These are phyloP conservation scores for Platyrinchus mystaceus DNA, from an alignment of 2,797 vertebrate genomes.

Conservation along the genomic window DNA sequence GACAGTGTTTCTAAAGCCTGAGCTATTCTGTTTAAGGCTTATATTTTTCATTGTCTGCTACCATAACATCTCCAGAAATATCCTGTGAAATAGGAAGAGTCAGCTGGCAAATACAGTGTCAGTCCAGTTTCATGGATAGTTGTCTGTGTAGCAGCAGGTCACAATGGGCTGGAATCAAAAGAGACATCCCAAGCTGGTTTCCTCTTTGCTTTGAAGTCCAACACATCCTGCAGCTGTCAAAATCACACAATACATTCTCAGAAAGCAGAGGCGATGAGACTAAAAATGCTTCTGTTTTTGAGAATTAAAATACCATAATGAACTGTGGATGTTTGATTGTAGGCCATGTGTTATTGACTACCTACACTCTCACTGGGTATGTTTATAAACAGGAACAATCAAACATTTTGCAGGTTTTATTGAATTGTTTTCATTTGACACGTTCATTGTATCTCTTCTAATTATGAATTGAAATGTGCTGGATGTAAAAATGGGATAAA, in stretches of 20 bases:
- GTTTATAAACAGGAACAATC: background rate
- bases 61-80: background rate
- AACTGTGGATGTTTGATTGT: background rate
- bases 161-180: background rate
- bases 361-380: background rate
- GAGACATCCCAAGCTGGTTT: background rate
- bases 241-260: background rate
- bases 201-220: background rate
- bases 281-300: background rate
- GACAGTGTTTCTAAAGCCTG: background rate
- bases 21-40: background rate
- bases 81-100: background rate
- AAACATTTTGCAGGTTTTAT: background rate
- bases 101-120: background rate
- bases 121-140: background rate
- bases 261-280: background rate
- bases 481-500: background rate
- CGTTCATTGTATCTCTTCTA: background rate
- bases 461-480: background rate
- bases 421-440: background rate
- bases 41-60: background rate
- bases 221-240: background rate
- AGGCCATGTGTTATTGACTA: accelerated
- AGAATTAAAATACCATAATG: background rate
- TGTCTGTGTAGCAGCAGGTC: background rate